Evolutionary conservation across 2,888 invertebrate genomes (phyloP).

Genomic region (Drosophila koepferae): DNA sequence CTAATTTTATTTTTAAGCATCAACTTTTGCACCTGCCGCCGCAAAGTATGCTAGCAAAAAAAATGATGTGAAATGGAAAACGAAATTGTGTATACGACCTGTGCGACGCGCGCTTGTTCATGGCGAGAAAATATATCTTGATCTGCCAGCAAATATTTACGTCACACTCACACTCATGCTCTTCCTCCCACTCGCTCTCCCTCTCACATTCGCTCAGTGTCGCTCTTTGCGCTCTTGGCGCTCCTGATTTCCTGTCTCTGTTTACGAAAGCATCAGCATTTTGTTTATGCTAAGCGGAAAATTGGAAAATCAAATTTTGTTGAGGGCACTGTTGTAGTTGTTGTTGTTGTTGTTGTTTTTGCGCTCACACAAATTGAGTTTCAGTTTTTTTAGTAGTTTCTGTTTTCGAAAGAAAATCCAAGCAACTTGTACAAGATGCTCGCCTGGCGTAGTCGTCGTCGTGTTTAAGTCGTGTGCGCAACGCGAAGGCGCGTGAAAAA

Average conservation of each 20-base stretch:
- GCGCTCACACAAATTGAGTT: conserved; percentile 71
- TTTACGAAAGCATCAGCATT: conserved; percentile 71
- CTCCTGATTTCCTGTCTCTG: conserved; percentile 55
- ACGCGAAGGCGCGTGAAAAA: conserved; percentile 80
- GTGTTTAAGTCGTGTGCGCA: conserved; percentile 82
- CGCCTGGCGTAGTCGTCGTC: conserved; percentile 74
- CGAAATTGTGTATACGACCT: conserved; percentile 75
- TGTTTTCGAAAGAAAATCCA: conserved; percentile 59
- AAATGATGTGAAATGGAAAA: not conserved
- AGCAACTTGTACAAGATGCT: conserved; percentile 69
- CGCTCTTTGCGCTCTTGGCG: conserved; percentile 33
- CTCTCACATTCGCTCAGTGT: conserved; percentile 2
- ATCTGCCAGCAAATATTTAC: conserved; percentile 48
- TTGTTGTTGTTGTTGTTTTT: conserved; percentile 15
- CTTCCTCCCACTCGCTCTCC: not conserved
- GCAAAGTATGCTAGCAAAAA: conserved; percentile 68
- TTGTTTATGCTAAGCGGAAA: conserved; percentile 69
- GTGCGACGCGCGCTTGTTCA: conserved; percentile 53
- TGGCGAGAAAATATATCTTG: conserved; percentile 41
- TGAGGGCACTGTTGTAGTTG: conserved; percentile 58
- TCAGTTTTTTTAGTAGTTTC: conserved; percentile 37
- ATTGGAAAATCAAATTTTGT: conserved; percentile 48
- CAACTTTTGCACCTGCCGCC: conserved; percentile 51
- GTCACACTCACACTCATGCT: not conserved
- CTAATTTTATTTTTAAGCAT: conserved; percentile 32